These are phyloP conservation scores for Fregetta grallaria DNA, from an alignment of 2,113 vertebrate species.

Conservation along the genomic window DNA sequence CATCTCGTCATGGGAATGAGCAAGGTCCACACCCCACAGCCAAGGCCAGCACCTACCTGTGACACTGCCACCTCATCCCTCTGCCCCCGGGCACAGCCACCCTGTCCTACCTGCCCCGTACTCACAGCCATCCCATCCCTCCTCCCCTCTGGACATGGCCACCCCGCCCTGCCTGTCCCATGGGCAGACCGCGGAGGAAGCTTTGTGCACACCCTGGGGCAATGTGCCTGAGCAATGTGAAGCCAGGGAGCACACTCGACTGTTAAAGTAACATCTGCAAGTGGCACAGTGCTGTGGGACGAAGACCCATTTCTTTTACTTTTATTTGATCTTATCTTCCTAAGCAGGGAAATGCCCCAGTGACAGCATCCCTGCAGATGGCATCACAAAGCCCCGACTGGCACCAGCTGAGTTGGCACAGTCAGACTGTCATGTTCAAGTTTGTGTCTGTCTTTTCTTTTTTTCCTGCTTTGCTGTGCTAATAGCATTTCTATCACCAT, in stretches of 20 bases:
- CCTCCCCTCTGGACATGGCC: rapidly evolving
- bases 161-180: neutral
- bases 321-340: constrained; percentile 41
- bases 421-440: constrained; percentile 3
- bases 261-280: constrained; percentile 26
- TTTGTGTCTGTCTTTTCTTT: constrained; percentile 33
- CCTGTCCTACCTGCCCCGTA: neutral
- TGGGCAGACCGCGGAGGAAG: neutral
- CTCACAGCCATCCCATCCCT: neutral
- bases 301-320: neutral
- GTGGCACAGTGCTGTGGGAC: neutral
- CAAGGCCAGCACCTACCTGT: neutral
- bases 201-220: neutral
- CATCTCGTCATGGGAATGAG: neutral
- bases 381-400: constrained; percentile 48
- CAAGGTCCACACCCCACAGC: neutral
- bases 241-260: neutral
- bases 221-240: neutral
- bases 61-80: neutral
- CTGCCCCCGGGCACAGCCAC: rapidly evolving
- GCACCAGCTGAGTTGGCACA: constrained; percentile 52
- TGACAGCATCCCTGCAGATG: constrained; percentile 49
- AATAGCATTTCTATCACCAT: constrained; percentile 10
- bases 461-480: constrained; percentile 3
- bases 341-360: constrained; percentile 42